Evolutionary conservation across 2,113 vertebrate genomes (phyloP).

Genomic region (Emydocephalus ijimae): DNA sequence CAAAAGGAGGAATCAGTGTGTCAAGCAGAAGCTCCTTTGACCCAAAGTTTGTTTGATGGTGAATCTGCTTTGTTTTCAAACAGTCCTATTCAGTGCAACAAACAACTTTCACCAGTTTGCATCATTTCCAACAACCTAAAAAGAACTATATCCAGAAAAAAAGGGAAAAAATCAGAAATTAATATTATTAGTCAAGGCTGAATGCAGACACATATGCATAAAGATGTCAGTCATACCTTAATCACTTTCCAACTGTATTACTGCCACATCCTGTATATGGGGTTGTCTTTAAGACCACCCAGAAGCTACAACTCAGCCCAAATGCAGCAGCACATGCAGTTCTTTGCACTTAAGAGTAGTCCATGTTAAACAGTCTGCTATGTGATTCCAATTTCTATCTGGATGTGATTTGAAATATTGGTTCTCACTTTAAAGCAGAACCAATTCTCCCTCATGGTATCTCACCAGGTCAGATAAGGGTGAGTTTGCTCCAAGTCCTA

Average conservation of each 20-base stretch:
- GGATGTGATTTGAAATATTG: background rate
- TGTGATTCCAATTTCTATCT: background rate
- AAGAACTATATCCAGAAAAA: background rate
- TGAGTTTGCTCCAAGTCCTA: background rate
- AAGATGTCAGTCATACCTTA: background rate
- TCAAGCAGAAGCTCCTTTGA: background rate
- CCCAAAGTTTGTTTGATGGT: background rate
- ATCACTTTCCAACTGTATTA: background rate
- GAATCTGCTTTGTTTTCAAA: background rate
- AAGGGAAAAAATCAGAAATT: slow-evolving; percentile 13
- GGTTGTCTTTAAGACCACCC: background rate
- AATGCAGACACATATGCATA: background rate
- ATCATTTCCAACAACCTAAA: slow-evolving; percentile 6
- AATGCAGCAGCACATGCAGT: background rate
- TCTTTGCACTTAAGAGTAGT: background rate
- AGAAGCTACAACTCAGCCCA: background rate
- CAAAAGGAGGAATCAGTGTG: background rate
- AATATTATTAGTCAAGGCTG: background rate
- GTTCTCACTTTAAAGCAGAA: background rate
- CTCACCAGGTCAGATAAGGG: background rate
- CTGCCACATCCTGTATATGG: background rate
- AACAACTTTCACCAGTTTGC: slow-evolving; percentile 20
- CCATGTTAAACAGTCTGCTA: background rate
- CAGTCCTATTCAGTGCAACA: background rate
- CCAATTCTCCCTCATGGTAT: background rate